These are phyloP conservation scores for Potorous gilbertii DNA, from an alignment of 2,797 vertebrate species.

Conservation along the genomic window DNA sequence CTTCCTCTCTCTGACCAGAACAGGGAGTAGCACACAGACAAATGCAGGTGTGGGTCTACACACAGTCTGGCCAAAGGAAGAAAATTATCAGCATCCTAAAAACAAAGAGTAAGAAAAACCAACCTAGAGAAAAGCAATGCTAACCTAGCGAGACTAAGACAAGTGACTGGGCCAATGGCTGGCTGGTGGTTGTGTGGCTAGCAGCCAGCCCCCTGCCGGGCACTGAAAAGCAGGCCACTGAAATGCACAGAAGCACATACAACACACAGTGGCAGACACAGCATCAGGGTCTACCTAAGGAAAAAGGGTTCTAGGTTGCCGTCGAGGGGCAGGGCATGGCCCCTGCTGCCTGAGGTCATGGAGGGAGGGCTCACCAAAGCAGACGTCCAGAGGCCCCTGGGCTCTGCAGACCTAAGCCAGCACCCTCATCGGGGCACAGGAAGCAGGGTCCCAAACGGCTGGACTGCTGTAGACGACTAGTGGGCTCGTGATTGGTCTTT, in stretches of 20 bases:
- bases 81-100: conserved; percentile 31
- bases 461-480: conserved; percentile 19
- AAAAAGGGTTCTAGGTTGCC: not conserved
- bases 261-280: conserved; percentile 3
- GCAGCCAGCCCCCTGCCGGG: not conserved
- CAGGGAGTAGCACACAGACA: not conserved
- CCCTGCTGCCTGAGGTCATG: not conserved
- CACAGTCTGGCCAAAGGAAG: conserved; percentile 40
- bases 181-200: not conserved
- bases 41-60: conserved; percentile 20
- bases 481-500: conserved; percentile 17
- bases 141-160: conserved; percentile 1
- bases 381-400: not conserved
- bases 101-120: conserved; percentile 40
- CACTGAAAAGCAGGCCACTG: conserved; percentile 39
- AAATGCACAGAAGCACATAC: conserved; percentile 9
- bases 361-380: not conserved
- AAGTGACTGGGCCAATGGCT: not conserved
- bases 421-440: not conserved
- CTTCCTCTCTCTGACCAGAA: conserved; percentile 6
- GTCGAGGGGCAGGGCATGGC: not conserved
- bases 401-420: conserved; percentile 25
- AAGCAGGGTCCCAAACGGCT: conserved; percentile 30
- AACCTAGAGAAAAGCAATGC: conserved; percentile 42
- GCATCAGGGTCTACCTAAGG: not conserved